These are phyloP conservation scores for Petromus typicus DNA, from an alignment of 2,113 vertebrate species.

Conservation along the genomic window DNA sequence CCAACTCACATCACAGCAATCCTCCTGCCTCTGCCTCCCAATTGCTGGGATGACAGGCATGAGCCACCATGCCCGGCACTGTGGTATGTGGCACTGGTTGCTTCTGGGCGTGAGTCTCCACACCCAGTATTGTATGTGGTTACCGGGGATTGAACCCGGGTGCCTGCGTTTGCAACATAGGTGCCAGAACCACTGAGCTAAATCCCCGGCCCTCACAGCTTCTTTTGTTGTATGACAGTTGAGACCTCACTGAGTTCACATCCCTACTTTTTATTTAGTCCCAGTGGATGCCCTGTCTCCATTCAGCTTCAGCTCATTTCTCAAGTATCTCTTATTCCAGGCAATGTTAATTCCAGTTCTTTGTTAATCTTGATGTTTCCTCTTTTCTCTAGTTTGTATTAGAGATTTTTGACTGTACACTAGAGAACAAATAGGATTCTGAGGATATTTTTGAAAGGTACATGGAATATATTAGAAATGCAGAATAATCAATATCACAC, in stretches of 20 bases:
- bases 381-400: background rate
- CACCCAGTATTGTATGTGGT: no score
- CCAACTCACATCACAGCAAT: no score
- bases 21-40: no score
- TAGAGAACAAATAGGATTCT: background rate
- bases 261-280: background rate
- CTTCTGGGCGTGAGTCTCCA: no score
- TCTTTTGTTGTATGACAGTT: background rate
- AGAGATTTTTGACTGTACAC: background rate
- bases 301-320: background rate
- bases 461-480: background rate
- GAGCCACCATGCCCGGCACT: no score
- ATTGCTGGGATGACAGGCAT: no score
- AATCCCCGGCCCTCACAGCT: no score
- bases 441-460: background rate
- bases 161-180: no score
- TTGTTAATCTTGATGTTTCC: background rate
- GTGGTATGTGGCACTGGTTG: no score
- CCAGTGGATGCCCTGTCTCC: background rate
- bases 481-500: background rate
- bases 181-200: no score
- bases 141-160: no score
- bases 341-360: no score
- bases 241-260: background rate
- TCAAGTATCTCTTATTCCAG: background rate